These are phyloP conservation scores for Epicauta chinensis DNA, from an alignment of 1,140 invertebrate genomes.

Conservation along the genomic window DNA sequence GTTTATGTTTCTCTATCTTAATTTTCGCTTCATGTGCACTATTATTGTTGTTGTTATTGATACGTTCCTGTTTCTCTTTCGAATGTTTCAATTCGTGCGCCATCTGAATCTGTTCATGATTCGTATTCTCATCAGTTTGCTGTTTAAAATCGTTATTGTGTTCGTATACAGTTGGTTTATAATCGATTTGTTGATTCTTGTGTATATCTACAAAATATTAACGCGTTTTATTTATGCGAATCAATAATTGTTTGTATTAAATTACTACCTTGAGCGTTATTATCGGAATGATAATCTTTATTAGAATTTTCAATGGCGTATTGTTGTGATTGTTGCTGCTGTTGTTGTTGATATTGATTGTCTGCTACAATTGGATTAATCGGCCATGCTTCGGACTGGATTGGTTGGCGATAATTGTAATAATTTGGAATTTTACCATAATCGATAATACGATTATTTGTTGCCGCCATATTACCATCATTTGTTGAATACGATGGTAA, in stretches of 20 bases:
- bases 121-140: constrained; percentile 24
- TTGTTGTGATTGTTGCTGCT: background rate
- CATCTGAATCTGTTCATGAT: constrained; percentile 36
- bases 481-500: background rate
- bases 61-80: constrained; percentile 6
- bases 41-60: background rate
- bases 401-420: constrained; percentile 34
- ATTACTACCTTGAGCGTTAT: background rate
- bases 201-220: no score
- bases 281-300: constrained; percentile 8
- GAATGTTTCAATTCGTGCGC: constrained; percentile 30
- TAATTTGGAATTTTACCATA: constrained; percentile 24
- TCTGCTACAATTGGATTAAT: background rate
- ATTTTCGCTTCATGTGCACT: constrained; percentile 12
- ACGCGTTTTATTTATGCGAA: no score
- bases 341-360: background rate
- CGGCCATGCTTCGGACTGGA: constrained; percentile 35
- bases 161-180: no score
- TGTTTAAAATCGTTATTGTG: background rate
- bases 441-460: background rate
- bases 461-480: background rate
- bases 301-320: background rate
- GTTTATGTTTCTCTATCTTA: constrained; percentile 25
- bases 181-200: no score
- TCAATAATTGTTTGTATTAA: no score